These are phyloP conservation scores for Brienomyrus longianalis DNA, from an alignment of 2,113 vertebrate species.

Conservation along the genomic window DNA sequence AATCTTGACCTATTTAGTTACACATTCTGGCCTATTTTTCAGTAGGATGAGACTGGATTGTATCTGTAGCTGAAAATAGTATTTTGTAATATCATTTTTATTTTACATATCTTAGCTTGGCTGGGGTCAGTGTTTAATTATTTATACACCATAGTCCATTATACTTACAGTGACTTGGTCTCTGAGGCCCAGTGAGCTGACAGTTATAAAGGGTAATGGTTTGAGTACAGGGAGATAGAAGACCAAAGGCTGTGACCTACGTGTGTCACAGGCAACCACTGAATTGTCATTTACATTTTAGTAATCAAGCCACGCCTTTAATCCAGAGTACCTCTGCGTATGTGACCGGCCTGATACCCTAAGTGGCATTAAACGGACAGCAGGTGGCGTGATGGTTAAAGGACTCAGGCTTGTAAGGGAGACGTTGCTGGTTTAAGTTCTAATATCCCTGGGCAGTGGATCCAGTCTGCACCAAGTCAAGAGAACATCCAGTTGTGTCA, in stretches of 20 bases:
- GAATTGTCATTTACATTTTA: conserved; percentile 4
- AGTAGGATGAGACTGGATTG: neutral
- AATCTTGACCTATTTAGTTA: neutral
- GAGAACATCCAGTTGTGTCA: neutral
- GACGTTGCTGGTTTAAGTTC: neutral
- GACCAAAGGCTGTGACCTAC: neutral
- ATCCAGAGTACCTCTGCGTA: neutral
- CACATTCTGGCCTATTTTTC: neutral
- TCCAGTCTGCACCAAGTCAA: neutral
- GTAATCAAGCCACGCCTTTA: neutral
- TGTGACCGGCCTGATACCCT: conserved; percentile 33
- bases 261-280: neutral
- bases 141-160: neutral
- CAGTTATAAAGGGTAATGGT: neutral
- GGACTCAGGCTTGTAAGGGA: neutral
- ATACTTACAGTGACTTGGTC: neutral
- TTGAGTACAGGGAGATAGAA: neutral
- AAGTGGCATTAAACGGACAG: neutral
- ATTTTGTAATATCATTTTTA: neutral
- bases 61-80: neutral
- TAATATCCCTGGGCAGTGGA: neutral
- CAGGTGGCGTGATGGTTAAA: neutral
- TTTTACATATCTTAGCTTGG: neutral
- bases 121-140: neutral
- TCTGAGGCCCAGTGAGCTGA: neutral